phyloP scores from a whole-genome alignment of 1,140 invertebrate genomes.

The Saccostrea glomerata region DNA sequence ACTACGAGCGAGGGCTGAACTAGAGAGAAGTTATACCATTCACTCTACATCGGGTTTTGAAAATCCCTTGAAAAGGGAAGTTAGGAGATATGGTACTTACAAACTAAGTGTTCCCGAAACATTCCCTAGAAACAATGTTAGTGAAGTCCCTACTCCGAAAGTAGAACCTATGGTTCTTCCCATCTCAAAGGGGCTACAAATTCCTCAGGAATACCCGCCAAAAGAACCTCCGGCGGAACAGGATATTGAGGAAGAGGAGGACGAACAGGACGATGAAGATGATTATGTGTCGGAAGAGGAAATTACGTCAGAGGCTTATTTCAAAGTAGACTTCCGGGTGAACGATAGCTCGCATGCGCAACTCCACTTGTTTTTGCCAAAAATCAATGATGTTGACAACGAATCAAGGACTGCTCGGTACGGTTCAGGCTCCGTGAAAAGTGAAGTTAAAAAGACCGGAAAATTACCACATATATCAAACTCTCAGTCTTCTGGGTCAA shows the following conservation, averaged over 20 bases:
- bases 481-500: not conserved
- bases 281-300: slow-evolving; percentile 18
- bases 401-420: not conserved
- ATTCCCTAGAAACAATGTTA: not conserved
- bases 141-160: not conserved
- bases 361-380: slow-evolving; percentile 65
- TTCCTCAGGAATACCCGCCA: slow-evolving; percentile 41
- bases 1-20: not conserved
- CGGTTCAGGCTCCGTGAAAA: not conserved
- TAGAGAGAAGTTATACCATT: not conserved
- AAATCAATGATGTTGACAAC: slow-evolving; percentile 55
- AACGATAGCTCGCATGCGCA: slow-evolving; percentile 57
- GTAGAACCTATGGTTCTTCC: not conserved
- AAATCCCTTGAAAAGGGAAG: slow-evolving; percentile 39
- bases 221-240: slow-evolving; percentile 38
- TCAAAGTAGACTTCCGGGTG: slow-evolving; percentile 66
- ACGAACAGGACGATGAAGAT: slow-evolving; percentile 31
- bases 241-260: slow-evolving; percentile 3
- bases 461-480: not conserved
- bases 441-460: not conserved
- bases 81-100: not conserved
- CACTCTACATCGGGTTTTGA: not conserved
- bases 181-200: not conserved
- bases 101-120: slow-evolving; percentile 47
- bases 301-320: slow-evolving; percentile 43